Evolutionary conservation across 2,888 invertebrate species (phyloP), one percentile per base, ranked within the genome.

Genomic region (Nowickia ferox): DNA sequence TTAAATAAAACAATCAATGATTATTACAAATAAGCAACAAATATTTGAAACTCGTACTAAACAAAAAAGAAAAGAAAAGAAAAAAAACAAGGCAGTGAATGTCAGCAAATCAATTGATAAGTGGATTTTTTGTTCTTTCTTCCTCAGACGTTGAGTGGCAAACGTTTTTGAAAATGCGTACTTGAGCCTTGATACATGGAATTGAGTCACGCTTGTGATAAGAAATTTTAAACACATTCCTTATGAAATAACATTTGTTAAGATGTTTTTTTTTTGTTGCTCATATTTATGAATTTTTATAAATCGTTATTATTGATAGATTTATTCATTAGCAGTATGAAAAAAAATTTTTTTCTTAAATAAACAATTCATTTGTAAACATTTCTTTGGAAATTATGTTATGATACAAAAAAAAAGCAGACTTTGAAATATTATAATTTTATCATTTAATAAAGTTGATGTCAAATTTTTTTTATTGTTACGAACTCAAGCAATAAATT

Each of bases 11-110:
- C 40, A 63, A 74, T 78, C 69, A 75, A 69, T 75, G 82, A 82
- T 85, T 82, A 85, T 61, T 78, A 82, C 77, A 85, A 85, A 85
- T 85, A 77, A 82, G 78, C 77, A 85, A 78, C 82, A 85, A 81
- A 85, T 82, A 84, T 81, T 80, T 68, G 59, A 66, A 61, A 59
- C 55, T 68, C 42, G 30, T 71, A 46, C 51, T 63, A 77, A 66
- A 76, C 44, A 48, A 55, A 48, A 42, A 10, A 44, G 13, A 17
- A 59, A 17, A n/a, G n/a, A 57, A 48, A 19, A 48, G 19, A 40
- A 42, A 68, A 17, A 30, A 30, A 57, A 48, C 17, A 48, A 42
- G 40, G 30, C 5, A n/a, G 19, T 63, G 44, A 65, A 72, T 63
- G 79, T 65, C 63, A 72, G 65, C 44, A 79, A 71, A 72, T 57